A percentile compares a stretch with the other conserved stretches of the same genome.
These are phyloP conservation scores for Myocastor coypus DNA, from an alignment of 2,113 vertebrate species.

Conservation along the genomic window DNA sequence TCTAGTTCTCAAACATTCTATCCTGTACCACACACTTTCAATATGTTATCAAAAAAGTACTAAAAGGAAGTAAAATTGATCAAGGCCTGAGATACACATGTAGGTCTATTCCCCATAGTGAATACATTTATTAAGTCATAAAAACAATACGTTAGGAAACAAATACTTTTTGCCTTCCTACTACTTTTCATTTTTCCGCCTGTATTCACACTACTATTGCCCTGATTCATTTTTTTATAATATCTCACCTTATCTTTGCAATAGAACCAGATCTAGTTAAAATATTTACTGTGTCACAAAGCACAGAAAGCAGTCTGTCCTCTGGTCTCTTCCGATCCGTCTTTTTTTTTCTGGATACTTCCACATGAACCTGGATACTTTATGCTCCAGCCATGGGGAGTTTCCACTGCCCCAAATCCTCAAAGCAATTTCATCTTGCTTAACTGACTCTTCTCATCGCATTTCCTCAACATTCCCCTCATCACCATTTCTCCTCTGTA, in stretches of 20 bases:
- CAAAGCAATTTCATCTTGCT: neutral
- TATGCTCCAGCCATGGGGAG: neutral
- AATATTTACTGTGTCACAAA: neutral
- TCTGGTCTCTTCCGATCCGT: neutral
- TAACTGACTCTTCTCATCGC: neutral
- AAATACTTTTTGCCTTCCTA: neutral
- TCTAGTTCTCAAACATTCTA: neutral
- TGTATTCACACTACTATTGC: neutral
- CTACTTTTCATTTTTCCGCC: neutral
- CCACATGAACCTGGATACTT: neutral
- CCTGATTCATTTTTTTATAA: neutral
- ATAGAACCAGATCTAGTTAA: neutral
- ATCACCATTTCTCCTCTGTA: neutral
- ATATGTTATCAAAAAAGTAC: neutral
- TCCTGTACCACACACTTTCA: neutral
- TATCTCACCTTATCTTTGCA: neutral
- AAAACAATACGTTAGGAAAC: neutral
- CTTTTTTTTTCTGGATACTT: neutral
- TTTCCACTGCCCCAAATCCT: neutral
- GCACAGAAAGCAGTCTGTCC: neutral
- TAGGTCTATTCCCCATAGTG: neutral
- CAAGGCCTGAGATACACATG: neutral
- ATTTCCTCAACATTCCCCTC: neutral
- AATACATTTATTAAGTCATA: neutral
- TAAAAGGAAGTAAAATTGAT: neutral